Conservation (phyloP, 2,888 invertebrate species). For the Heteromurus nitidus region DNA sequence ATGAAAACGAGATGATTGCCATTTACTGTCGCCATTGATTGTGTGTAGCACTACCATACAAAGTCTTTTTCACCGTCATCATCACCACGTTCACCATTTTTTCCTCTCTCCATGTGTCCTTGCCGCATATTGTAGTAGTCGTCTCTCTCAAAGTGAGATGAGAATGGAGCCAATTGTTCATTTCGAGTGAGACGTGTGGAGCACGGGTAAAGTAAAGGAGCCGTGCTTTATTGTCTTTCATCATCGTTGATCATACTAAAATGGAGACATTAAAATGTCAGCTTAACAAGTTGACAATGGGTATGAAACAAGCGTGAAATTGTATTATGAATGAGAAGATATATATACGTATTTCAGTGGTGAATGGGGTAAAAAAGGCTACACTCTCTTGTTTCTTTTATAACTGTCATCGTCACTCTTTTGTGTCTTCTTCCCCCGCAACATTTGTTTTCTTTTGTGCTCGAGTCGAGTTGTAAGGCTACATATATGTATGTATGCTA, state of each 20-base stretch:
- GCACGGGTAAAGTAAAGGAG: constrained; percentile 2
- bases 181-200: constrained; percentile 13
- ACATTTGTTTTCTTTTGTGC: too few species aligned
- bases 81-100: not conserved
- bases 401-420: too few species aligned
- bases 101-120: constrained; percentile 3
- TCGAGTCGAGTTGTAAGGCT: too few species aligned
- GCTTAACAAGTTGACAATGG: constrained; percentile 60
- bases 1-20: constrained; percentile 52
- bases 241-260: constrained; percentile 61
- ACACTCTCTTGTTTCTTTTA: too few species aligned
- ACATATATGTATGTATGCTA: too few species aligned
- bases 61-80: constrained; percentile 10
- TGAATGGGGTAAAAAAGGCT: constrained; percentile 14
- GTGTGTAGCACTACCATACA: constrained; percentile 1
- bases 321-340: constrained; percentile 20
- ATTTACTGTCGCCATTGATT: constrained; percentile 47
- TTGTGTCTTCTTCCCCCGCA: too few species aligned
- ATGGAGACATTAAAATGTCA: constrained; percentile 60
- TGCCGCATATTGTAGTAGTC: not conserved
- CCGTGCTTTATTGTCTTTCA: constrained; percentile 59
- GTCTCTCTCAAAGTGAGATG: too few species aligned
- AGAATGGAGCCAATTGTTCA: constrained; percentile 35
- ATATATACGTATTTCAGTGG: not conserved
- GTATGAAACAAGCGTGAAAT: constrained; percentile 19